Base-by-base conservation (phyloP, 2,113 vertebrate species). In the Hippocampus guttulatus region DNA sequence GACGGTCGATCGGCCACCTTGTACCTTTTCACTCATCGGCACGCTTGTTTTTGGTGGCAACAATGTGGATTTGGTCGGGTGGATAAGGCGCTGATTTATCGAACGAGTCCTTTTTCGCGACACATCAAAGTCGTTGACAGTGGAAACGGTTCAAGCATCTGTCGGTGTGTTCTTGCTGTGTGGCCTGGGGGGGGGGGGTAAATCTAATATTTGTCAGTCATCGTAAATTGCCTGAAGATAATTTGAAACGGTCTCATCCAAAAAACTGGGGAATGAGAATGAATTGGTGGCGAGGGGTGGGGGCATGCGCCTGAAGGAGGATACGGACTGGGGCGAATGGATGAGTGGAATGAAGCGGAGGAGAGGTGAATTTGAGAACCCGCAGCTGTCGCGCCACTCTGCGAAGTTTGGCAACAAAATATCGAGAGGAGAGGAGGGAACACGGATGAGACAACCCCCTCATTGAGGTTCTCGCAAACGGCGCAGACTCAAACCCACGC, bases 311-410 rank as follows among this genome's bases (percentile, higher is more conserved):
- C 78, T 81, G 78, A 73, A 85, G 78, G 71, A 85, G 81, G 78
- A 88, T 73, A 74, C 79, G 81, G 82, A 73, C 70, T 69, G 82
- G 84, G 82, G 75, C 82, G 74, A 78, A 71, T 75, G 74, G 82
- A 82, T 72, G 76, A 80, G 68, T 71, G 66, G 76, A 70, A 80
- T 74, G 61, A 80, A 66, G 73, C 72, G 74, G 70, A 78, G 80
- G 70, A 80, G 75, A 54, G 68, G 80, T 64, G 77, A 72, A 72
- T 76, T 60, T 77, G 69, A 82, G 79, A 84, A 80, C 85, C 87
- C 85, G 87, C 88, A 90, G 90, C 88, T 90, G 87, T 87, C 80
- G 76, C 54, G 30, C 61, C 77, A 75, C 82, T 85, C 81, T 75
- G 66, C 72, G 78, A 78, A 74, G 66, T 81, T 86, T 90, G 89